Evolutionary conservation across 2,113 vertebrate species (phyloP).

Genomic region (Arothron firmamentum): DNA sequence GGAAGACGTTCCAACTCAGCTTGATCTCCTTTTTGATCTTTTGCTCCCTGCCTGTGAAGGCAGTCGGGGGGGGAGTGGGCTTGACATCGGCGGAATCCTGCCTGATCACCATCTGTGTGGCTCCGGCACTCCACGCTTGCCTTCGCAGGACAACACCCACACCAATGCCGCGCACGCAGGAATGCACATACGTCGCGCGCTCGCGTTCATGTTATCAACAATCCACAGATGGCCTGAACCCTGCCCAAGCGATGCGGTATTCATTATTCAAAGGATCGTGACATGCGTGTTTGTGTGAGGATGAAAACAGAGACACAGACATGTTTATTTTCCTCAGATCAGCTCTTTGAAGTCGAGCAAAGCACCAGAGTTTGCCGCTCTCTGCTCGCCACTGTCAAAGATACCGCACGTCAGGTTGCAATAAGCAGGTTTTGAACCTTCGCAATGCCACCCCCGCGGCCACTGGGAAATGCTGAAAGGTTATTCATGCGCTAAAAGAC

Average conservation of each 20-base stretch:
- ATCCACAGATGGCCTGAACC: background rate
- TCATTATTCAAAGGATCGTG: background rate
- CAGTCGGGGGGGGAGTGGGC: slow-evolving; percentile 21
- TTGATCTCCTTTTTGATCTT: slow-evolving; percentile 46
- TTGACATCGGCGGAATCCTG: slow-evolving; percentile 48
- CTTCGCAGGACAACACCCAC: slow-evolving; percentile 28
- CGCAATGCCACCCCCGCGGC: too few relatives aligned
- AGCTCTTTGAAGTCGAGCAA: background rate
- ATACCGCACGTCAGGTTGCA: too few relatives aligned
- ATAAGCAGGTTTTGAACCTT: too few relatives aligned
- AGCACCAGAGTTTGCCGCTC: background rate
- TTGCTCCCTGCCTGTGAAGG: slow-evolving; percentile 27
- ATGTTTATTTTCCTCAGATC: background rate
- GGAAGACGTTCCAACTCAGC: background rate
- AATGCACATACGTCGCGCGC: background rate
- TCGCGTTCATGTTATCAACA: background rate
- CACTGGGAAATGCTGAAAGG: too few relatives aligned
- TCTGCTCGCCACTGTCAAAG: too few relatives aligned
- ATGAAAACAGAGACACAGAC: background rate
- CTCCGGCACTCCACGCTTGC: slow-evolving; percentile 27
- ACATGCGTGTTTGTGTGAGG: too few relatives aligned
- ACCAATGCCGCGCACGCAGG: slow-evolving; percentile 5
- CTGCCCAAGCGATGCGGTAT: background rate
- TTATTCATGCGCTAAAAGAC: too few relatives aligned
- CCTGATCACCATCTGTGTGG: slow-evolving; percentile 60